Evolutionary conservation across 2,797 vertebrate species (phyloP).

Genomic region (Natrix natrix): DNA sequence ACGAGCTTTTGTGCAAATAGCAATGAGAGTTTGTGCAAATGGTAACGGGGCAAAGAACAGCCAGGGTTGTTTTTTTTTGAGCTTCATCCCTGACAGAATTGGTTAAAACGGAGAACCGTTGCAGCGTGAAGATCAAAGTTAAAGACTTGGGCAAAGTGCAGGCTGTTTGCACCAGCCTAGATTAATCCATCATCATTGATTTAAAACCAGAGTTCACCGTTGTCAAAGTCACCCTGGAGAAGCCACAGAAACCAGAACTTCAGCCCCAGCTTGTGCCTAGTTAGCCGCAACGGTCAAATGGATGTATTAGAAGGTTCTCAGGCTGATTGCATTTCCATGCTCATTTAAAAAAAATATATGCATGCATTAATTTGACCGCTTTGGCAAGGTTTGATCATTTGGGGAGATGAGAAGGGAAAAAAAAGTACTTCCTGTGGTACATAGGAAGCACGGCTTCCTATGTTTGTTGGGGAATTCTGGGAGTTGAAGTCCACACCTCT

Average conservation of each 20-base stretch:
- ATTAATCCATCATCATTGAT: conserved; percentile 81
- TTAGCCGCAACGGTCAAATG: not conserved
- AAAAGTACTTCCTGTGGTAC: too few relatives aligned
- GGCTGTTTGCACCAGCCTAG: conserved; percentile 72
- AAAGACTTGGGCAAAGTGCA: conserved; percentile 67
- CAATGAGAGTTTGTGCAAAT: conserved; percentile 68
- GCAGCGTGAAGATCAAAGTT: conserved; percentile 73
- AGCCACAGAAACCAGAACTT: conserved; percentile 49
- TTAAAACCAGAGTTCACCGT: conserved; percentile 69
- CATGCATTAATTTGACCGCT: not conserved
- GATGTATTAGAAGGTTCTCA: not conserved
- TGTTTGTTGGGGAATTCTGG: not conserved
- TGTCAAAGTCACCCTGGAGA: conserved; percentile 69
- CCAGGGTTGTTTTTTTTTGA: conserved; percentile 66
- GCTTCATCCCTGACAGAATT: conserved; percentile 63
- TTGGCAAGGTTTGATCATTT: not conserved
- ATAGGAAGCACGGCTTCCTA: not conserved
- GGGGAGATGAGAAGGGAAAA: not conserved
- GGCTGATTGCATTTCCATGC: not conserved
- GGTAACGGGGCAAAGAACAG: conserved; percentile 58
- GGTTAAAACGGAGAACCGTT: conserved; percentile 73
- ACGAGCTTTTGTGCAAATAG: conserved; percentile 66
- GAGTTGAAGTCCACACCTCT: not conserved
- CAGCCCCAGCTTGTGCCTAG: not conserved
- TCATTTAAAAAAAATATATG: not conserved